A percentile compares a stretch with the other conserved stretches of the same genome.
phyloP scores from a whole-genome alignment of 2,797 vertebrate genomes.

The Mergus octosetaceus region DNA sequence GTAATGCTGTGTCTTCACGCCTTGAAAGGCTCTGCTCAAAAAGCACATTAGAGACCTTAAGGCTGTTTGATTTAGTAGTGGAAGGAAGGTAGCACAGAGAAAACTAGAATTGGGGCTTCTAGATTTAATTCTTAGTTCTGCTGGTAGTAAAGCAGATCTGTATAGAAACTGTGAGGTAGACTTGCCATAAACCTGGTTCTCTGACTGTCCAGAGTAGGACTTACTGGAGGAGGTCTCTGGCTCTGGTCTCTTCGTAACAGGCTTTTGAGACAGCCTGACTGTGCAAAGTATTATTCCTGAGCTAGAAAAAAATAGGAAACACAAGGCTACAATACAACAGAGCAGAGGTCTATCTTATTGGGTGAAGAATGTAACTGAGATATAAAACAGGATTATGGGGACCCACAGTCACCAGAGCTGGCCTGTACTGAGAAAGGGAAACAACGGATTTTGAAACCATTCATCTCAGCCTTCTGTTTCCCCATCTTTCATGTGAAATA shows the following conservation, averaged over 20 bases:
- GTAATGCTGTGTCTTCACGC: background rate
- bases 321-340: background rate
- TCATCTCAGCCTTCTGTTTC: background rate
- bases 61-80: background rate
- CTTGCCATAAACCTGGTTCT: background rate
- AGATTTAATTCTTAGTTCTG: background rate
- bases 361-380: background rate
- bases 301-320: background rate
- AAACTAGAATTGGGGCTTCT: background rate
- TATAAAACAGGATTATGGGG: background rate
- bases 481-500: background rate
- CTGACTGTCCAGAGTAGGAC: background rate
- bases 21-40: background rate
- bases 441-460: background rate
- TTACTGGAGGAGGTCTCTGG: background rate
- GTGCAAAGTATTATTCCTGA: background rate
- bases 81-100: background rate
- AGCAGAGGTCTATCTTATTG: background rate
- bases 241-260: background rate
- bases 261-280: background rate
- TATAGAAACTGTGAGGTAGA: background rate
- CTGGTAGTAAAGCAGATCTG: background rate
- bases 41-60: accelerated
- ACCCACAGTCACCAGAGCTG: background rate
- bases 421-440: background rate